Base-by-base conservation (phyloP, 64 coral and sea anemone species). In the Anthopleura sola region DNA sequence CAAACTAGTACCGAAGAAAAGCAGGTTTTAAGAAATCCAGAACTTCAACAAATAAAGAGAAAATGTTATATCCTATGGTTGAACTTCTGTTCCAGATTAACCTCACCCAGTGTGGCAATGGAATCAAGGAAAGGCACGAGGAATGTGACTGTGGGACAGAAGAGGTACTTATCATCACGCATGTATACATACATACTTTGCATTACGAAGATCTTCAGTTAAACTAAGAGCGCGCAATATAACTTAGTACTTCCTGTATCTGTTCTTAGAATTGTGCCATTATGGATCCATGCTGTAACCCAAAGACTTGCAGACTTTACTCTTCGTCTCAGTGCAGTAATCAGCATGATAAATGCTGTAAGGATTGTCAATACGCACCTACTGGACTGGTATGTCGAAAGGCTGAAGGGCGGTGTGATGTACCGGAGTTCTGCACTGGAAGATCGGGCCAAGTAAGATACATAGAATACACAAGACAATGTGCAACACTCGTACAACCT, bases 261-360 rank as follows among this genome's bases (percentile, higher is more conserved):
- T 16, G n/a, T 28, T 71, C 3, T 79, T 79, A 79, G 76, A 79
- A 79, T 48, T 79, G 82, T 56, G 49, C 49, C 23, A 31, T 83
- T 20, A 51, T 79, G 28, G 86, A 88, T 80, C 86, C 49, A 32
- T 88, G 86, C 55, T 88, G 86, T 80, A 55, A 88, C 5, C 75
- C 75, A 7, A 78, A 80, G 36, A 78, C 71, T 23, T 88, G 86
- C 6, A 88, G 58, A 48, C 86, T 88, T 14, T 23, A 80, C 23
- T 14, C 75, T 19, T 55, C 49, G 20, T 53, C 86, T 0, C 71
- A 80, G 33, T 88, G 86, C n/a, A 88, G 86, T 80, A 21, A 78
- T 15, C 75, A 29, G 7, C 49, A 66, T 80, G 71, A 88, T 28
- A 40, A 20, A 33, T 88, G 86, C 49, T 88, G 86, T 48, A 49